Percentiles rank a stretch among this genome's conserved stretches.
Evolutionary conservation across 2,113 vertebrate species (phyloP).

Genomic region (Bujurquina vittata): DNA sequence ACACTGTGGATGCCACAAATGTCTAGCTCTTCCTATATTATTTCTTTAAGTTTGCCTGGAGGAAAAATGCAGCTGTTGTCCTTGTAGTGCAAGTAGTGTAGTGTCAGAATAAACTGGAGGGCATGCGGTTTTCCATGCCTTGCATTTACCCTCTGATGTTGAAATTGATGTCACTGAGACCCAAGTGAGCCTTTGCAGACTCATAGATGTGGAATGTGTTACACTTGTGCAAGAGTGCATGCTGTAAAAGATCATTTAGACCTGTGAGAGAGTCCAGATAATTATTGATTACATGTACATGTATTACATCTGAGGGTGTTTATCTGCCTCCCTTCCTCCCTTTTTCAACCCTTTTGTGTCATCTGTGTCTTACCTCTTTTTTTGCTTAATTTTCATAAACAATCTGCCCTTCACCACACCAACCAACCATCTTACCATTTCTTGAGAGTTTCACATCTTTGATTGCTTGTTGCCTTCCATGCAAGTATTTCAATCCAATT

Average conservation of each 20-base stretch:
- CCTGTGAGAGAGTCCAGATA: not conserved
- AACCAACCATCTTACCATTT: not conserved
- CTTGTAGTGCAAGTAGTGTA: not conserved
- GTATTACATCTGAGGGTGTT: slow-evolving; percentile 12
- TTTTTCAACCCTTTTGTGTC: slow-evolving; percentile 25
- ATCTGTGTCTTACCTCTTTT: slow-evolving; percentile 15
- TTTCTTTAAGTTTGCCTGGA: not conserved
- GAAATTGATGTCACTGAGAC: not conserved
- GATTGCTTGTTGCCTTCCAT: not conserved
- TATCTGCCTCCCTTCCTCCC: slow-evolving; percentile 13
- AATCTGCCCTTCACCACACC: not conserved
- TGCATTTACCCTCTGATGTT: not conserved
- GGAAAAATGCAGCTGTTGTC: not conserved
- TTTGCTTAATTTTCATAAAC: not conserved
- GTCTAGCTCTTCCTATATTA: not conserved
- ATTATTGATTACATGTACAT: not conserved
- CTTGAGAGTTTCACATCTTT: not conserved
- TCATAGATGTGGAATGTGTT: not conserved
- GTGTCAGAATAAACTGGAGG: not conserved
- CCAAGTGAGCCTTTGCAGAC: fast-evolving
- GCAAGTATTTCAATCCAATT: not conserved
- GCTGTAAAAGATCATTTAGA: not conserved
- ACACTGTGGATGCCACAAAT: not conserved
- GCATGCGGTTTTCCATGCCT: not conserved
- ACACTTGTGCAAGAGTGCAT: not conserved